phyloP scores from a whole-genome alignment of 2,797 vertebrate genomes.

The Tenualosa ilisha region DNA sequence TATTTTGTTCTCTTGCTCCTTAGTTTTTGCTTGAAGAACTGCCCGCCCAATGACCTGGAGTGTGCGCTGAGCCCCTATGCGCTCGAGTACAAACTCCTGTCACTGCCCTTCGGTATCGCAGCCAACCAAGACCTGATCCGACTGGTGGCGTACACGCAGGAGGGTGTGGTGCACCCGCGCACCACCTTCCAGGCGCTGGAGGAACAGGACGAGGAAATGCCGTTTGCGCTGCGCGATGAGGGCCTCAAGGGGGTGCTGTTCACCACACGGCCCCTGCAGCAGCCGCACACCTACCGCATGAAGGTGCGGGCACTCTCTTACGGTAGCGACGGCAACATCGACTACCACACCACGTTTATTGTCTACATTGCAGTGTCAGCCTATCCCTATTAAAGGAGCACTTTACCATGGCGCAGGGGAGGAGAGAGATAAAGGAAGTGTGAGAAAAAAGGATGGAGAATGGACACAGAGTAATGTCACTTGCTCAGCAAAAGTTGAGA shows the following conservation, averaged over 20 bases:
- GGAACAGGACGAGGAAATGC: constrained; percentile 74
- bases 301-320: constrained; percentile 92
- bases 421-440: not conserved
- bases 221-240: constrained; percentile 92
- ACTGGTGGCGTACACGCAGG: constrained; percentile 94
- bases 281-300: constrained; percentile 91
- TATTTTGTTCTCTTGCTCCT: not conserved
- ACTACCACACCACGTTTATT: constrained; percentile 97
- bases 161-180: constrained; percentile 90
- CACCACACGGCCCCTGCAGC: constrained; percentile 79
- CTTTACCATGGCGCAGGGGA: constrained; percentile 58
- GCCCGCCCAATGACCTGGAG: constrained; percentile 89
- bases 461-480: not conserved
- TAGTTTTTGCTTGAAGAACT: constrained; percentile 95
- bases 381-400: constrained; percentile 87
- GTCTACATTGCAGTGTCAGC: constrained; percentile 95
- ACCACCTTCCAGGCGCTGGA: constrained; percentile 87
- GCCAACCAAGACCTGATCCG: constrained; percentile 96
- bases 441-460: constrained; percentile 6
- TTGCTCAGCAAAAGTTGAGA: not conserved
- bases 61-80: constrained; percentile 91
- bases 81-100: constrained; percentile 95
- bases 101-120: constrained; percentile 92
- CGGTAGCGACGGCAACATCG: constrained; percentile 79
- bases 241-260: constrained; percentile 94